Evolutionary conservation across 2,113 vertebrate genomes (phyloP).

Genomic region (Acrocephalus arundinaceus): DNA sequence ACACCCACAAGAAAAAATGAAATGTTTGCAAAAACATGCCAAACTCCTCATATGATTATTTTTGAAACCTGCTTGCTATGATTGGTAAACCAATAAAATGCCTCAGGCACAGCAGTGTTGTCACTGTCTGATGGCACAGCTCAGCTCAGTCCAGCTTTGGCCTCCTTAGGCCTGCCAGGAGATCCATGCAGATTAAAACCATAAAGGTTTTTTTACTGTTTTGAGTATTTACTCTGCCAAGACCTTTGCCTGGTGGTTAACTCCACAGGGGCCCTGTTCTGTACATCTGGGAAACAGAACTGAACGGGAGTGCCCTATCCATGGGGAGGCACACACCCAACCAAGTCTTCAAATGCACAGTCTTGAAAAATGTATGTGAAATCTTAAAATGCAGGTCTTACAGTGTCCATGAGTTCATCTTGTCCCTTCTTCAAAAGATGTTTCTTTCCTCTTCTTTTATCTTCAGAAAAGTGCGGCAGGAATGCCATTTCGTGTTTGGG

Average conservation of each 20-base stretch:
- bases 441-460: neutral
- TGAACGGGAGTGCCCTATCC: fast-evolving
- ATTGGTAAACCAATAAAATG: neutral
- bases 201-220: neutral
- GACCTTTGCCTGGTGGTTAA: neutral
- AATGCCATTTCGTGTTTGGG: fast-evolving
- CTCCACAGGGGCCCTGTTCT: fast-evolving
- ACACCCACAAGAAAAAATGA: neutral
- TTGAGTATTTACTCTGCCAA: neutral
- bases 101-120: fast-evolving
- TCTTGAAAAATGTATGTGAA: neutral
- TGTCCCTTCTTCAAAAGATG: neutral
- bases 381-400: neutral
- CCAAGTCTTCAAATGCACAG: neutral
- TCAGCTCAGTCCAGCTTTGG: neutral
- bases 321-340: fast-evolving
- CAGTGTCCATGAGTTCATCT: neutral
- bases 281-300: neutral
- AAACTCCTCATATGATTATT: neutral
- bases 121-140: fast-evolving
- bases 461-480: fast-evolving
- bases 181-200: neutral
- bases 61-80: neutral
- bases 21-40: neutral
- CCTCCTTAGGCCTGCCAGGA: neutral